Base-by-base conservation (phyloP, 2,797 vertebrate genomes). In the Tadarida brasiliensis region DNA sequence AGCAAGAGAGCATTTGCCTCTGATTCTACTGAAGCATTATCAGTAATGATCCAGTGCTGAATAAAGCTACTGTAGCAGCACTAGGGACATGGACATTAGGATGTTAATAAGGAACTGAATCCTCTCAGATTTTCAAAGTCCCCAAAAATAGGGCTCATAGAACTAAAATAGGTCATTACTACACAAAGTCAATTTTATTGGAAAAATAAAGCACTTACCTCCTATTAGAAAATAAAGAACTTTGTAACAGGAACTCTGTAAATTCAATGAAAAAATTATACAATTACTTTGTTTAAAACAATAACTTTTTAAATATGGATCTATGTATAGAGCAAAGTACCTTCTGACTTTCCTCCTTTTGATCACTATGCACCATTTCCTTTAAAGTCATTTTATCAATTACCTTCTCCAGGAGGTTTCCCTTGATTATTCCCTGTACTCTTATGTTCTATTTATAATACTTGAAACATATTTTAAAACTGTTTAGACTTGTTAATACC, bases 161-260 rank as follows among this genome's bases (percentile, higher is more conserved):
- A 95, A 26, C 47, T 83, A 78, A 95, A 97, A 80, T 71, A 94
- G 51, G 92, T 87, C 44, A 91, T 90, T 96, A 83, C 16, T 33
- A 88, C 35, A 80, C 17, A 78, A 88, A 88, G 47, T 90, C 33
- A 54, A 39, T 96, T 97, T 96, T 81, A 80, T 71, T 82, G 81
- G 26, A 26, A 33, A 87, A 96, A 92, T 89, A 85, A 87, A n/a
- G 4, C 47, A 92, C 14, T 77, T 77, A 44, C 56, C 56, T 78
- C 87, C 77, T 88, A 61, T 54, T 95, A 24, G 24, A 65, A 85
- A 96, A 94, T 59, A 33, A 92, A 65, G 33, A 94, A 80, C 16
- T 71, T 78, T 80, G 7, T 80, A 85, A 73, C 28, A 77, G 0
- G 47, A 14, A 10, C 7, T 76, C n/a, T 47, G 2, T 26, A 71